These are phyloP conservation scores for Astropecten irregularis DNA, from an alignment of 53 echinoderm and acorn worm species.

Conservation along the genomic window DNA sequence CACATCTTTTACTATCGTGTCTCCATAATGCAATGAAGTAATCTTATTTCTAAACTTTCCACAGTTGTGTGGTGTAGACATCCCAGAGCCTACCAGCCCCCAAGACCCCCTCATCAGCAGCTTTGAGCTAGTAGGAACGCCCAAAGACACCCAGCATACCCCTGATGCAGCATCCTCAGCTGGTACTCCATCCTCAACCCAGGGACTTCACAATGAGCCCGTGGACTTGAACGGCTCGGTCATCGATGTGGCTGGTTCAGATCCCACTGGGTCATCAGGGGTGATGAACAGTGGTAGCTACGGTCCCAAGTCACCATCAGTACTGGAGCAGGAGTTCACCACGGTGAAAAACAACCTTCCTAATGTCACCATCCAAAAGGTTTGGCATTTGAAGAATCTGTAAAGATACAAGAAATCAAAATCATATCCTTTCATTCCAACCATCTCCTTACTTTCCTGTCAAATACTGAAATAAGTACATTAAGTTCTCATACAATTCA, in stretches of 20 bases:
- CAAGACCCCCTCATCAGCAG: slow-evolving; percentile 57
- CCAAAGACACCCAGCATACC: slow-evolving; percentile 18
- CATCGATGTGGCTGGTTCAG: slow-evolving; percentile 14
- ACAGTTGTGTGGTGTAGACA: slow-evolving; percentile 88
- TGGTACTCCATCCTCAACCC: slow-evolving; percentile 24
- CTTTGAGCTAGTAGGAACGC: slow-evolving; percentile 62
- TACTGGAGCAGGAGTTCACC: slow-evolving; percentile 79
- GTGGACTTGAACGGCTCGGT: slow-evolving; percentile 14
- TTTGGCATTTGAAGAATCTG: slow-evolving; percentile 7
- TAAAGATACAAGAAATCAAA: too few relatives aligned
- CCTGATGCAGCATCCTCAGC: slow-evolving; percentile 32
- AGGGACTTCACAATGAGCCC: slow-evolving; percentile 1
- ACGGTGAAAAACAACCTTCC: slow-evolving; percentile 53
- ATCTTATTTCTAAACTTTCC: too few relatives aligned
- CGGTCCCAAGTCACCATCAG: neutral
- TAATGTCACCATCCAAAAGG: slow-evolving; percentile 77
- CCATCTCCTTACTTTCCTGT: neutral
- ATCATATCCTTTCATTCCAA: too few relatives aligned
- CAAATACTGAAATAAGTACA: too few relatives aligned
- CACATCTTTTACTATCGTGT: too few relatives aligned
- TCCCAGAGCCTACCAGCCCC: slow-evolving; percentile 64
- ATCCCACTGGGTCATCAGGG: slow-evolving; percentile 9
- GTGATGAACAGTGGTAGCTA: slow-evolving; percentile 24
- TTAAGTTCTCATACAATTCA: too few relatives aligned
- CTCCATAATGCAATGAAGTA: too few relatives aligned